Conservation (phyloP, 2,888 invertebrate genomes). For the Apotomis betuletana region DNA sequence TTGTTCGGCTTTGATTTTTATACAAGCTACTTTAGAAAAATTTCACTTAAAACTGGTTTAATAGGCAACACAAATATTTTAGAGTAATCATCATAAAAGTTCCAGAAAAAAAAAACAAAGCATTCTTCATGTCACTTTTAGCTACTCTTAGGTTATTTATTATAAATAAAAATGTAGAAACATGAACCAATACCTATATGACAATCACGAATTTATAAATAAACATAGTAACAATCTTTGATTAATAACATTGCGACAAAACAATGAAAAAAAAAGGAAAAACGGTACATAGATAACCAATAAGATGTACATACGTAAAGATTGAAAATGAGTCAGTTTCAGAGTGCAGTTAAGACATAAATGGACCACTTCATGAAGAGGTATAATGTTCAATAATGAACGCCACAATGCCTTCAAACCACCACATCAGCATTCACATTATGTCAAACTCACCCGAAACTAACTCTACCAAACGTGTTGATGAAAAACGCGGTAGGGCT, state of each 20-base stretch:
- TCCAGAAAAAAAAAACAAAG: too few species aligned
- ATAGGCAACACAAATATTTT: too few species aligned
- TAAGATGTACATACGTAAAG: slow-evolving; percentile 46
- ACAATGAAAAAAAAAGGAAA: slow-evolving; percentile 14
- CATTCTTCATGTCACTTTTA: too few species aligned
- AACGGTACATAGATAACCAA: slow-evolving; percentile 24
- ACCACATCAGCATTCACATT: slow-evolving; percentile 79
- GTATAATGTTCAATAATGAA: slow-evolving; percentile 71
- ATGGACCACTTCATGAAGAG: slow-evolving; percentile 72
- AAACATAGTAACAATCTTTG: background rate
- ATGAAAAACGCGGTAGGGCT: slow-evolving; percentile 88
- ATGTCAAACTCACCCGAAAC: slow-evolving; percentile 88
- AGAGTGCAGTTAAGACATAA: slow-evolving; percentile 80
- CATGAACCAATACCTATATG: background rate
- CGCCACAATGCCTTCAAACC: slow-evolving; percentile 81
- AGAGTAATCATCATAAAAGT: too few species aligned
- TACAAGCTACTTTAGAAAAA: too few species aligned
- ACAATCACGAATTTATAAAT: background rate
- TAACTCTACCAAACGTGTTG: slow-evolving; percentile 87
- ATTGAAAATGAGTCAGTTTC: slow-evolving; percentile 76
- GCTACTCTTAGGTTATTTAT: too few species aligned
- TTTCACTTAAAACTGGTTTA: too few species aligned
- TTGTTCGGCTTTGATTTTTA: too few species aligned
- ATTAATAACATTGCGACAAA: slow-evolving; percentile 17
- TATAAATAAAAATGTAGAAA: too few species aligned